Percentiles rank a stretch among this genome's conserved stretches.
Evolutionary conservation across 2,888 invertebrate species (phyloP).

Genomic region (Andrena hattorfiana): DNA sequence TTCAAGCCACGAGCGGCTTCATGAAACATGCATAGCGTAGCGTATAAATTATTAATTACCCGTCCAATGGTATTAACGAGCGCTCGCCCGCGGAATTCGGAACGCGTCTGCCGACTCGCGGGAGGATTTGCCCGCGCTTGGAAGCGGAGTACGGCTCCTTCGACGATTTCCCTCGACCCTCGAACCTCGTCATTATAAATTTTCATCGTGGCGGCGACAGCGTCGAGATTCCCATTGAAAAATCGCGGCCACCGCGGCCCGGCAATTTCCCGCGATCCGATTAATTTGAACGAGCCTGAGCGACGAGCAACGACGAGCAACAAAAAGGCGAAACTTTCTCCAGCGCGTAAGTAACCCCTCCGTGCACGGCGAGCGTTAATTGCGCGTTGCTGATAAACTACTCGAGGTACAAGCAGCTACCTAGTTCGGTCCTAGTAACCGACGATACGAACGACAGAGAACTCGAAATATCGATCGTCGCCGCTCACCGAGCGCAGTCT

Average conservation of each 20-base stretch:
- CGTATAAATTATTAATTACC: constrained; percentile 43
- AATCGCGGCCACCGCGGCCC: background rate
- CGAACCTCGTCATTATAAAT: background rate
- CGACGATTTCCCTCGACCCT: background rate
- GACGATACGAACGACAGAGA: constrained; percentile 37
- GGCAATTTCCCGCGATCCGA: constrained; percentile 22
- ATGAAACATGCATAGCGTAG: constrained; percentile 4
- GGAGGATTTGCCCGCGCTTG: background rate
- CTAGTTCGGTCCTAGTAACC: constrained; percentile 46
- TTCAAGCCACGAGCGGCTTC: background rate
- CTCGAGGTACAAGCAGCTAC: constrained; percentile 40
- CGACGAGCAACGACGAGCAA: constrained; percentile 25
- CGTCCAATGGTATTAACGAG: constrained; percentile 32
- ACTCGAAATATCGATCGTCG: constrained; percentile 60
- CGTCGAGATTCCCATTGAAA: background rate
- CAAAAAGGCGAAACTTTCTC: constrained; percentile 27
- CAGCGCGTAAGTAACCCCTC: constrained; percentile 8
- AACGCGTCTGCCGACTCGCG: constrained; percentile 6
- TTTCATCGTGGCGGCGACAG: background rate
- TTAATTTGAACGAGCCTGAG: constrained; percentile 25
- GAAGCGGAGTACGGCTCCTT: background rate
- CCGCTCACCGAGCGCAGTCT: constrained; percentile 5
- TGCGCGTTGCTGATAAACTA: constrained; percentile 59
- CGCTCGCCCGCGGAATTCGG: constrained; percentile 18
- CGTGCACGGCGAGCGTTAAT: constrained; percentile 51